A percentile compares a stretch with the other conserved stretches of the same genome.
Conservation (phyloP, 1,140 invertebrate species). For the Bombyx mori region ASM3026992v2 NC_085122.1:1881501-1882000, state of each 20-base stretch:
- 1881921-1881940: slow-evolving; percentile 32
- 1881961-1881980: background rate
- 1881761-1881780: slow-evolving; percentile 43
- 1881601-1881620: slow-evolving; percentile 38
- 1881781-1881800: slow-evolving; percentile 25
- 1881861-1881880: slow-evolving; percentile 27
- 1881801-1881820: slow-evolving; percentile 8
- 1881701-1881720: slow-evolving; percentile 31
- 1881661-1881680: slow-evolving; percentile 32
- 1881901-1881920: slow-evolving; percentile 8
- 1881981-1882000: slow-evolving; percentile 1
- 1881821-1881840: slow-evolving; percentile 15
- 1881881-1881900: slow-evolving; percentile 17
- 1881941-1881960: slow-evolving; percentile 1
- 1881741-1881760: slow-evolving; percentile 43
- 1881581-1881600: too few relatives aligned
- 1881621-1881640: slow-evolving; percentile 27
- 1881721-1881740: slow-evolving; percentile 40
- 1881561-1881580: too few relatives aligned
- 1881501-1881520: too few relatives aligned
- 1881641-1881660: slow-evolving; percentile 39
- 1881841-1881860: slow-evolving; percentile 14
- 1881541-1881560: too few relatives aligned
- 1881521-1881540: too few relatives aligned
- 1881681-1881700: slow-evolving; percentile 38